Evolutionary conservation across 2,113 vertebrate species (phyloP).

Genomic region (Elephas maximus): DNA sequence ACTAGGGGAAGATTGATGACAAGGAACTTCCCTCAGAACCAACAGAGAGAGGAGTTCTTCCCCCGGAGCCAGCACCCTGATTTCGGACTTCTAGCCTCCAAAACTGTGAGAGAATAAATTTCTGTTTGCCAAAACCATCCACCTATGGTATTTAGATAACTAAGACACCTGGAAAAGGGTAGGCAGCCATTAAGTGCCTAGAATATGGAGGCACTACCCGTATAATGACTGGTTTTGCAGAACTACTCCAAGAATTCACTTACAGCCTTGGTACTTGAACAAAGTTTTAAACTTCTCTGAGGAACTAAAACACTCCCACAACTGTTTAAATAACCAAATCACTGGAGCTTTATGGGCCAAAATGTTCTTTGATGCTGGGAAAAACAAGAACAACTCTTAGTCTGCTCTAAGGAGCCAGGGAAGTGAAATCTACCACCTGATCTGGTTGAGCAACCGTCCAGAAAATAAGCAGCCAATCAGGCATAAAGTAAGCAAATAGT

Average conservation of each 20-base stretch:
- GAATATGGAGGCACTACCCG: background rate
- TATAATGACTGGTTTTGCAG: background rate
- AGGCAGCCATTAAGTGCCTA: background rate
- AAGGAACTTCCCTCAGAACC: no score
- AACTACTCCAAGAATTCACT: background rate
- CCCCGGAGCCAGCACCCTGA: no score
- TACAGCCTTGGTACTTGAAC: background rate
- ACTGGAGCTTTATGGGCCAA: background rate
- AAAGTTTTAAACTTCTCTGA: conserved; percentile 28
- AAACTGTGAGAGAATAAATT: no score
- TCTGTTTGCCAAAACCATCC: no score
- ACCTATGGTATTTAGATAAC: no score
- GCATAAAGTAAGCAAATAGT: background rate
- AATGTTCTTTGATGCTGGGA: background rate
- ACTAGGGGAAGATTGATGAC: no score
- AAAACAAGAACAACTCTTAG: conserved; percentile 54
- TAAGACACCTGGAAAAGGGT: background rate
- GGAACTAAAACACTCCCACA: background rate
- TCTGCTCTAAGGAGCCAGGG: background rate
- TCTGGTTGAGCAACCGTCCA: conserved; percentile 52
- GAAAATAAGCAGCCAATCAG: conserved; percentile 25
- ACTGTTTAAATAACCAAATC: conserved; percentile 24
- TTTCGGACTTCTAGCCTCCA: no score
- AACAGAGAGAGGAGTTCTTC: no score
- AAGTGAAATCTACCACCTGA: conserved; percentile 46